Evolutionary conservation across 2,888 invertebrate species (phyloP).

Genomic region (Cheiracanthium punctorium): DNA sequence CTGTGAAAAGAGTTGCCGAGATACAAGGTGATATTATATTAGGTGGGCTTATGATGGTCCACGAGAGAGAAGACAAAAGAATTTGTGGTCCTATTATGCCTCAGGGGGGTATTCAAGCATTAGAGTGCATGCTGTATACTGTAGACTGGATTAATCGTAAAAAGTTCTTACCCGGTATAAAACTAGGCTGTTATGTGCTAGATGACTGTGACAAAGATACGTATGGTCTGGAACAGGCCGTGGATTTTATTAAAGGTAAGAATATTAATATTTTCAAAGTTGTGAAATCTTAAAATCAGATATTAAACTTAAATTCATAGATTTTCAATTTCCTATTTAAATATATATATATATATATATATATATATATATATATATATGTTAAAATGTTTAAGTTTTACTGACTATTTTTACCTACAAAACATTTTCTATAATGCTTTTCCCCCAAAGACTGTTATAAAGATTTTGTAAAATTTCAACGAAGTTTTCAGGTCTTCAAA

Average conservation of each 20-base stretch:
- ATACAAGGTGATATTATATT: constrained; percentile 91
- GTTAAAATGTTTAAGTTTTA: no score
- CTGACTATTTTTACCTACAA: no score
- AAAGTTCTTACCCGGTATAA: constrained; percentile 84
- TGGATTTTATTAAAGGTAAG: constrained; percentile 96
- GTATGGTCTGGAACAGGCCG: constrained; percentile 95
- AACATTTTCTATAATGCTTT: no score
- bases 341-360: neutral
- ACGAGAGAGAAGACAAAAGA: constrained; percentile 89
- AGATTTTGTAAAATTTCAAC: no score
- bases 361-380: neutral
- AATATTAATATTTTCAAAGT: neutral
- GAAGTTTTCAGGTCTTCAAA: no score
- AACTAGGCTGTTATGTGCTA: constrained; percentile 89
- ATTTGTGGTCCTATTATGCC: constrained; percentile 96
- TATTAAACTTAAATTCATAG: neutral
- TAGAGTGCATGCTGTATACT: constrained; percentile 94
- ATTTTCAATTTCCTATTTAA: neutral
- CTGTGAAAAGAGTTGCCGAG: constrained; percentile 89
- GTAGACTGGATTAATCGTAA: constrained; percentile 86
- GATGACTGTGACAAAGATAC: constrained; percentile 98
- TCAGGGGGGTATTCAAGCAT: constrained; percentile 86
- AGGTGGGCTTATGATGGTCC: constrained; percentile 96
- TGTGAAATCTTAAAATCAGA: no score
- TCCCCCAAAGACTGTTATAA: no score